Evolutionary conservation across 2,888 invertebrate genomes (phyloP).

Genomic region (Drosophila tanythrix): DNA sequence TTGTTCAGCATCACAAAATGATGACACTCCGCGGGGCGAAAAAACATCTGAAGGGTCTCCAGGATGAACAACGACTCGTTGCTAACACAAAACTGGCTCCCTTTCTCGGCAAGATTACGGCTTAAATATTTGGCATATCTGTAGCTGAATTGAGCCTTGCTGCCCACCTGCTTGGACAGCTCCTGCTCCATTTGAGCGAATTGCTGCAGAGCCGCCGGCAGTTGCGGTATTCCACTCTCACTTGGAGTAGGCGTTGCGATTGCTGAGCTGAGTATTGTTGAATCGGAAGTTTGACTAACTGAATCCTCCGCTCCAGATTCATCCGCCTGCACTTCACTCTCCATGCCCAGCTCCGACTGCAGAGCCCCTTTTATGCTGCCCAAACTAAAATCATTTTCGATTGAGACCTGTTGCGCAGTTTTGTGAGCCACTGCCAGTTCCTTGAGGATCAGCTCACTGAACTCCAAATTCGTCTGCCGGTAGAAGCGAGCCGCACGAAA

Average conservation of each 20-base stretch:
- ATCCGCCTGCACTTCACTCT: background rate
- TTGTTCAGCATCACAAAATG: slow-evolving; percentile 26
- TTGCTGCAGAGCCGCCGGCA: background rate
- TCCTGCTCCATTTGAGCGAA: background rate
- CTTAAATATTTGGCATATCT: background rate
- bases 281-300: background rate
- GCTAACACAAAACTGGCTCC: background rate
- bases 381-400: background rate
- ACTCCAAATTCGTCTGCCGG: background rate
- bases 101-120: background rate
- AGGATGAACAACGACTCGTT: slow-evolving; percentile 32
- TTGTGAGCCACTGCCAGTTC: background rate
- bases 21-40: slow-evolving; percentile 14
- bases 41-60: slow-evolving; percentile 42
- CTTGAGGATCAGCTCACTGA: background rate
- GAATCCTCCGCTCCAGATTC: background rate
- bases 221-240: background rate
- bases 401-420: no score
- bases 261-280: background rate
- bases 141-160: background rate
- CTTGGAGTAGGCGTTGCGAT: background rate
- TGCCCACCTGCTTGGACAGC: background rate
- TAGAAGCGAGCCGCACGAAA: slow-evolving; percentile 27
- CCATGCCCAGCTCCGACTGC: background rate
- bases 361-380: background rate